Evolutionary conservation across 2,888 invertebrate genomes (phyloP).

Genomic region (Agrochola litura): DNA sequence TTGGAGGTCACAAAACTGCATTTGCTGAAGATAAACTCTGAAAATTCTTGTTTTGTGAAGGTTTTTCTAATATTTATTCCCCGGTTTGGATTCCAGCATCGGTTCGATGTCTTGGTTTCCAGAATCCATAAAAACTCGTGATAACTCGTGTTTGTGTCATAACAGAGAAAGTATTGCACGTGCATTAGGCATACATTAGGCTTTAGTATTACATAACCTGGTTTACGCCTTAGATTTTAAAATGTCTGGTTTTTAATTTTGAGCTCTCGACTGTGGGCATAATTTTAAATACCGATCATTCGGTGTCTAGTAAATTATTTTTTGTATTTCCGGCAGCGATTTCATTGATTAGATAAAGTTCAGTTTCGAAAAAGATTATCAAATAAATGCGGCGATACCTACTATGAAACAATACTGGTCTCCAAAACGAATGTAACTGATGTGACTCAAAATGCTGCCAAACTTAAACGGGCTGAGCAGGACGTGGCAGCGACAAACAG

Average conservation of each 20-base stretch:
- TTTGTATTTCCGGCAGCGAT: too few species aligned
- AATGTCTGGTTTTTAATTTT: not conserved
- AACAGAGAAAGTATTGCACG: slow-evolving; percentile 15
- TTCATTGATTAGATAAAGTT: not conserved
- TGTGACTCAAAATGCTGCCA: not conserved
- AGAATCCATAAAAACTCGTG: not conserved
- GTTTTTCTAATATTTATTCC: not conserved
- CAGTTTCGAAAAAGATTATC: not conserved
- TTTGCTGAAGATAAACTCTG: not conserved
- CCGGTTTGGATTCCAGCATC: too few species aligned
- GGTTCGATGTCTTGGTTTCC: not conserved
- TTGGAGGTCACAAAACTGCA: not conserved
- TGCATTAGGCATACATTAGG: slow-evolving; percentile 5
- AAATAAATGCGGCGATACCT: not conserved
- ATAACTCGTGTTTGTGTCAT: not conserved
- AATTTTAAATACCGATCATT: not conserved
- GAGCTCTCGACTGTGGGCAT: not conserved
- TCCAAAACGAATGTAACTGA: not conserved
- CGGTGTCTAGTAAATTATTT: too few species aligned
- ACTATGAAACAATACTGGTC: not conserved
- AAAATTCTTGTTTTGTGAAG: not conserved
- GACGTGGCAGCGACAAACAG: too few species aligned
- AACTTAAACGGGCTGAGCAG: not conserved
- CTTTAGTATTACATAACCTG: slow-evolving; percentile 20
- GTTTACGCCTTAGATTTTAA: not conserved